Percentiles rank a stretch among this genome's conserved stretches.
Evolutionary conservation across 2,113 vertebrate species (phyloP).

Genomic region (Heptranchias perlo): DNA sequence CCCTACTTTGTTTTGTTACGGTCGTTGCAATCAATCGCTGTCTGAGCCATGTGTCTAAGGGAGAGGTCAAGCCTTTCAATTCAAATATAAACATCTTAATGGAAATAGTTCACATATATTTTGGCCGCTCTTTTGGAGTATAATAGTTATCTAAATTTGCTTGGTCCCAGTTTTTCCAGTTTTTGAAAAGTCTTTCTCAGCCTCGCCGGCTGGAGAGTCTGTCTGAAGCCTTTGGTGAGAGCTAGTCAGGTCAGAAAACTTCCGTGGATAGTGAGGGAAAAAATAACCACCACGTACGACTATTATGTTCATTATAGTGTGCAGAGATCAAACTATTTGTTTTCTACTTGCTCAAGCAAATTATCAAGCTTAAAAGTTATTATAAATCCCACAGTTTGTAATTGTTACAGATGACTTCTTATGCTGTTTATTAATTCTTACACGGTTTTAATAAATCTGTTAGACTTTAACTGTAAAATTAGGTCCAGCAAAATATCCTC

Average conservation of each 20-base stretch:
- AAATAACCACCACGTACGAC: not conserved
- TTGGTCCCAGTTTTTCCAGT: too few relatives aligned
- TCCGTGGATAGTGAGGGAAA: not conserved
- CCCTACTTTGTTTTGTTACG: not conserved
- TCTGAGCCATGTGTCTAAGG: not conserved
- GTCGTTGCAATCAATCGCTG: not conserved
- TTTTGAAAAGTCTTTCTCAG: too few relatives aligned
- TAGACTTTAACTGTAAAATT: not conserved
- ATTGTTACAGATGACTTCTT: not conserved
- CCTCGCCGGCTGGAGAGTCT: too few relatives aligned
- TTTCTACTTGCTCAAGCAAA: not conserved
- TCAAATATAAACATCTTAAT: not conserved
- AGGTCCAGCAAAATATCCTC: not conserved
- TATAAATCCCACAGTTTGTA: not conserved
- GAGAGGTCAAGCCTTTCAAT: not conserved
- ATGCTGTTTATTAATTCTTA: not conserved
- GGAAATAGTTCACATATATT: not conserved
- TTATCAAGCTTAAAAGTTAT: not conserved
- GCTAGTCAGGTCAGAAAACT: not conserved
- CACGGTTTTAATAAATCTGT: not conserved
- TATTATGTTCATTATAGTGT: not conserved
- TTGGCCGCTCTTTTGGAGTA: too few relatives aligned
- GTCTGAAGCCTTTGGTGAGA: too few relatives aligned
- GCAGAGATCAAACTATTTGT: not conserved
- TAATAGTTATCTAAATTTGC: too few relatives aligned